Percentiles rank a stretch among this genome's conserved stretches.
These are phyloP conservation scores for Megatriorchis doriae DNA, from an alignment of 2,113 vertebrate species.

Conservation along the genomic window DNA sequence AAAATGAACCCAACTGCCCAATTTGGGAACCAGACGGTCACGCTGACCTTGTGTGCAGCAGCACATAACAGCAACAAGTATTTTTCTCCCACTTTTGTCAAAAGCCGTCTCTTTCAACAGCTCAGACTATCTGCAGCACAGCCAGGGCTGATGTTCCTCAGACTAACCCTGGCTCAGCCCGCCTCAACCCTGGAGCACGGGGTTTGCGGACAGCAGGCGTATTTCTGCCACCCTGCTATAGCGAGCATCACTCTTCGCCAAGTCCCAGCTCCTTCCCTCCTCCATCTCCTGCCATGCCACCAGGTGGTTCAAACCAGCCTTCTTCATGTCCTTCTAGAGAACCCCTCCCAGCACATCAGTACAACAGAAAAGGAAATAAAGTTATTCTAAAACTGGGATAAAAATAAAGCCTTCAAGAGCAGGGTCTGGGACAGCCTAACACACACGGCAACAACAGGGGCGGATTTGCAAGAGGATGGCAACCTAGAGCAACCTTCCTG, in stretches of 20 bases:
- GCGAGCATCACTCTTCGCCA: neutral
- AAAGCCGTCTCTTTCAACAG: neutral
- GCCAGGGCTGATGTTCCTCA: neutral
- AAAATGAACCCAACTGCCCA: neutral
- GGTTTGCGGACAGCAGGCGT: neutral
- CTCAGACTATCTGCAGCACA: neutral
- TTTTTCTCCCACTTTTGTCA: neutral
- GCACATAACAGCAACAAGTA: fast-evolving
- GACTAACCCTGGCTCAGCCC: neutral
- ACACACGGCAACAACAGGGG: too few species aligned
- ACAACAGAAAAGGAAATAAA: neutral
- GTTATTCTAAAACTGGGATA: neutral
- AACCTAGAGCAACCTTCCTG: neutral
- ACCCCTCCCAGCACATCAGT: neutral
- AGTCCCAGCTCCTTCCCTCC: neutral
- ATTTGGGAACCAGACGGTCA: neutral
- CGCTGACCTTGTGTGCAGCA: neutral
- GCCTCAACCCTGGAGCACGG: fast-evolving
- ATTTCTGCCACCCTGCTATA: neutral
- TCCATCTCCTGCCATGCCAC: neutral
- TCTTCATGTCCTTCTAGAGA: neutral
- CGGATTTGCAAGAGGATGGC: neutral
- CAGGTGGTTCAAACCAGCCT: neutral
- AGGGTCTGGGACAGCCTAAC: neutral
- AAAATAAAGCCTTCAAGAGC: neutral